Evolutionary conservation across 1,140 invertebrate species (phyloP), one percentile per base, ranked within the genome.

Genomic region (Bombus fervidus): DNA sequence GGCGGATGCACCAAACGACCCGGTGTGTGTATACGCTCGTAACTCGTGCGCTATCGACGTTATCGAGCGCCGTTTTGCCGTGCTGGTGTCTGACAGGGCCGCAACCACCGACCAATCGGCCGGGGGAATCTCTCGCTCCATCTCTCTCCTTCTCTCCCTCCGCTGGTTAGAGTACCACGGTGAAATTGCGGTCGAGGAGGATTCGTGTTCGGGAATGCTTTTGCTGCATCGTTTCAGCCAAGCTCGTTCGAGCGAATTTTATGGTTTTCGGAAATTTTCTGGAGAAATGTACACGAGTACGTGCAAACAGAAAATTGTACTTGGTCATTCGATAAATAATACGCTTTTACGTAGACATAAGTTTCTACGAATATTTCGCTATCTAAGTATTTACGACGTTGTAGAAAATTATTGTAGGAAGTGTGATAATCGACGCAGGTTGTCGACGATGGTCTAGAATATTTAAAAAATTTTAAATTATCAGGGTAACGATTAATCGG

Each of bases 31-130:
- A 47, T 34, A 66, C 83, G 83, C 57, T 86, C 81, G 81, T 86
- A 81, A 85, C 78, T 81, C 79, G 78, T 59, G 47, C 68, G 68
- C 39, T 86, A 89, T 89, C 87, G 88, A 88, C 86, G 79, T 86
- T 86, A 89, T 89, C 87, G 87, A 86, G 84, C 69, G 76, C 53
- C 25, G 72, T 72, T 86, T 57, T 31, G 47, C 74, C 47, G 25
- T 13, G 74, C 2, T 53, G 57, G 47, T 73, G 34, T 34, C 68
- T n/a, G n/a, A 62, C 84, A 81, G 84, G 84, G 84, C 78, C 84
- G 84, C 84, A 73, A 13, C 47, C 31, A 68, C 10, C 68, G 25
- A 75, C 34, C 57, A 13, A 73, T 71, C 68, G 41, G 28, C 13
- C 18, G 25, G 34, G 62, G 1, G 43, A 53, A 80, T 69, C 62